Evolutionary conservation across 2,888 invertebrate genomes (phyloP), one percentile per base, ranked within the genome.

Genomic region (Cacoxenus indagator): DNA sequence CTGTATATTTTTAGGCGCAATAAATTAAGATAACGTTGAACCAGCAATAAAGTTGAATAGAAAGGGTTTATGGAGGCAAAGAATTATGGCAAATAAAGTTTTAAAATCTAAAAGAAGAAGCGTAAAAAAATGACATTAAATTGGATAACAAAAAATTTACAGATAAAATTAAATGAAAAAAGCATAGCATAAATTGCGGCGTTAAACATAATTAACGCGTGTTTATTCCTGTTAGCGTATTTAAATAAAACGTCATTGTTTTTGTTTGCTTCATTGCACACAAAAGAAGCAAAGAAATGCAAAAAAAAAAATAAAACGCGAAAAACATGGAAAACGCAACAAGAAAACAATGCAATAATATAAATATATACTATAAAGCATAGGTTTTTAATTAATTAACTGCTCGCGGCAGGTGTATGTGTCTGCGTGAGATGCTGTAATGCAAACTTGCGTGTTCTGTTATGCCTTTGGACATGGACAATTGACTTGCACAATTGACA

Each of bases 241-340:
- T 80, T 82, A 81, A 80, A 82, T 79, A 83, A 81, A 29, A 83
- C 77, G 68, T 55, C 31, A 68, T 72, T 75, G 72, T 75, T 64
- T 11, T 46, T 27, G 6, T 51, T 48, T 17, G 55, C 22, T 55
- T 55, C 14, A n/a, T n/a, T n/a, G n/a, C n/a, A n/a, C n/a, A n/a
- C n/a, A n/a, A n/a, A n/a, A n/a, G n/a, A n/a, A n/a, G n/a, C n/a
- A n/a, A n/a, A n/a, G n/a, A n/a, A n/a, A n/a, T n/a, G n/a, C n/a
- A n/a, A n/a, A n/a, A n/a, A n/a, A n/a, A n/a, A n/a, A n/a, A n/a
- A n/a, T n/a, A n/a, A n/a, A n/a, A n/a, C n/a, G n/a, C n/a, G n/a
- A n/a, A n/a, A n/a, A n/a, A n/a, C n/a, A n/a, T n/a, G n/a, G n/a
- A n/a, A n/a, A n/a, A n/a, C n/a, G n/a, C n/a, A n/a, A n/a, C n/a